Conservation (phyloP, 2,113 vertebrate genomes). For the Syngnathoides biaculeatus region DNA sequence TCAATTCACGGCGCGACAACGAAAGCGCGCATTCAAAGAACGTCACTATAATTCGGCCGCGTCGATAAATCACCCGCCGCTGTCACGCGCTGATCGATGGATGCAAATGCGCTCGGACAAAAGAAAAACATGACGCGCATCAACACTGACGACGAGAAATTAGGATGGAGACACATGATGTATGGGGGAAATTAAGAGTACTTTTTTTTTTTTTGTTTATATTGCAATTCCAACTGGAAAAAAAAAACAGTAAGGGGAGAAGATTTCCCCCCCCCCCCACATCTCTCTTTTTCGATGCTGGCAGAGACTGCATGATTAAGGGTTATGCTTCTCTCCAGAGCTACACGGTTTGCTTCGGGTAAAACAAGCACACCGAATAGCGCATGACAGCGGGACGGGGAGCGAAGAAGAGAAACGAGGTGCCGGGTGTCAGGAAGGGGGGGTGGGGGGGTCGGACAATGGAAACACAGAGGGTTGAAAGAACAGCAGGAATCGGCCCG, state of each 20-base stretch:
- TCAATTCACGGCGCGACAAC: too few species aligned
- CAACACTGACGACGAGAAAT: background rate
- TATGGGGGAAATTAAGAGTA: background rate
- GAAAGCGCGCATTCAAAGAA: background rate
- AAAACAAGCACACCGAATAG: slow-evolving; percentile 6
- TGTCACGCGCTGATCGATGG: slow-evolving; percentile 1
- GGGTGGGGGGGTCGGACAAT: too few species aligned
- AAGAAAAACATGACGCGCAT: background rate
- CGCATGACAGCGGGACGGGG: slow-evolving; percentile 4
- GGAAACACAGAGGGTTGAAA: slow-evolving; percentile 29
- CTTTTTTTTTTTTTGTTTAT: background rate
- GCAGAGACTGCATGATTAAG: slow-evolving; percentile 1
- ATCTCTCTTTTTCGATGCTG: background rate
- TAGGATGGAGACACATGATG: background rate
- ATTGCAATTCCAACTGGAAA: background rate
- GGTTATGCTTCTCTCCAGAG: background rate
- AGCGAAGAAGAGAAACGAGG: slow-evolving; percentile 14
- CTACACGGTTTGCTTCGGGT: background rate
- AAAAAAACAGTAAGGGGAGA: slow-evolving; percentile 1
- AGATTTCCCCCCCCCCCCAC: background rate
- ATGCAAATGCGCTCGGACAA: background rate
- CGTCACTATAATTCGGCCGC: background rate
- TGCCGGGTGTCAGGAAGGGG: slow-evolving; percentile 32
- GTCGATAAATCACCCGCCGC: background rate
- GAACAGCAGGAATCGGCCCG: slow-evolving; percentile 31